A percentile compares a stretch with the other conserved stretches of the same genome.
phyloP scores from a whole-genome alignment of 2,888 invertebrate genomes.

The Dyspetes luteomarginatus region DNA sequence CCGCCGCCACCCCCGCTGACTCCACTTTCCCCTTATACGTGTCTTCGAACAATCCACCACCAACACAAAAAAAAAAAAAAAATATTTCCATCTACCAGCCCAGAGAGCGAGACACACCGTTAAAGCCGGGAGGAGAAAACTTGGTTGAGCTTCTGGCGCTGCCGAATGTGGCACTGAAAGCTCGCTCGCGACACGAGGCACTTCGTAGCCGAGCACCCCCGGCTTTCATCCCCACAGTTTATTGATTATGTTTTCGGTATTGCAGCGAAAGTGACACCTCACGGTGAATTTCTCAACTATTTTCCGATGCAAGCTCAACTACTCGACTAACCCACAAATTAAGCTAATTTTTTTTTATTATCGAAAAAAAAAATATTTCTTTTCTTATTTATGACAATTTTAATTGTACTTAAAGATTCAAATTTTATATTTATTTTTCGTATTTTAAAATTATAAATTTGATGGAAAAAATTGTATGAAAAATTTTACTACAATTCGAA shows the following conservation, averaged over 20 bases:
- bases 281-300: constrained; percentile 54
- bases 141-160: constrained; percentile 74
- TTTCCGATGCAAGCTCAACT: constrained; percentile 46
- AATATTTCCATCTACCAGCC: constrained; percentile 7
- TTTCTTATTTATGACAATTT: neutral
- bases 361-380: neutral
- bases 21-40: constrained; percentile 38
- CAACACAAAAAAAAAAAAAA: constrained; percentile 21
- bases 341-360: too few relatives aligned
- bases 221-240: constrained; percentile 60
- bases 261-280: constrained; percentile 62
- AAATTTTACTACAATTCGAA: neutral
- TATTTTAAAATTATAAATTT: neutral
- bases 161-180: constrained; percentile 78
- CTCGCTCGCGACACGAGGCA: constrained; percentile 73
- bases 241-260: constrained; percentile 66
- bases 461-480: neutral
- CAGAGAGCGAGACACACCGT: constrained; percentile 13
- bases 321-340: constrained; percentile 38
- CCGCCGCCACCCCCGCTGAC: constrained; percentile 56
- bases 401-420: too few relatives aligned
- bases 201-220: constrained; percentile 57
- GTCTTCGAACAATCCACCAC: constrained; percentile 28
- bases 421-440: neutral
- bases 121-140: constrained; percentile 37